These are phyloP conservation scores for Teinopalpus imperialis DNA, from an alignment of 2,888 invertebrate genomes.

Conservation along the genomic window DNA sequence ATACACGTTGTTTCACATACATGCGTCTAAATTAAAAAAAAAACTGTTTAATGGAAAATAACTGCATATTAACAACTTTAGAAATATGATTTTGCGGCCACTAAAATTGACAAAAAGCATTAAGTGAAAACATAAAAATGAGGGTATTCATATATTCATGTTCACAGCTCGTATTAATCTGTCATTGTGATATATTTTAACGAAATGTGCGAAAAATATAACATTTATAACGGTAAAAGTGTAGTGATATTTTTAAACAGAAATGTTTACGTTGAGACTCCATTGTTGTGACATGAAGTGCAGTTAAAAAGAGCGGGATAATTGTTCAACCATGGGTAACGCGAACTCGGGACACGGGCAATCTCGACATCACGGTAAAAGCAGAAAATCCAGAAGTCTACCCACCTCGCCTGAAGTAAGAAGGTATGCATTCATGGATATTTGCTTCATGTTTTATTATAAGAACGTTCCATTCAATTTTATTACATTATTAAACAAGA, in stretches of 20 bases:
- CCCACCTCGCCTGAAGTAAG: slow-evolving; percentile 90
- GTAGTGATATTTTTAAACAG: slow-evolving; percentile 25
- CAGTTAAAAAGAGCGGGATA: slow-evolving; percentile 30
- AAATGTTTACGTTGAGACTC: slow-evolving; percentile 29
- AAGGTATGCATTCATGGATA: slow-evolving; percentile 74
- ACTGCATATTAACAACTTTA: too few species aligned
- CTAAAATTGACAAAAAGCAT: too few species aligned
- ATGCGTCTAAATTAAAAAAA: too few species aligned
- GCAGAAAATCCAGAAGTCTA: slow-evolving; percentile 86
- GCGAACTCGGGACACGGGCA: slow-evolving; percentile 67
- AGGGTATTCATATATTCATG: slow-evolving; percentile 1
- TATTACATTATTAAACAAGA: too few species aligned
- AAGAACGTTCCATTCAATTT: too few species aligned
- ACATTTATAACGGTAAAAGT: slow-evolving; percentile 4
- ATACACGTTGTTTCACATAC: too few species aligned
- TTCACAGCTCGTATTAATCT: not conserved
- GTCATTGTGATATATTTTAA: not conserved
- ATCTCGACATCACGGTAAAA: slow-evolving; percentile 66
- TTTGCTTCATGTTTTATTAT: too few species aligned
- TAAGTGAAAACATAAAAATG: too few species aligned
- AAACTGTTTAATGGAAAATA: too few species aligned
- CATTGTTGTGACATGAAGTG: slow-evolving; percentile 30
- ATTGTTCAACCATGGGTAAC: slow-evolving; percentile 63
- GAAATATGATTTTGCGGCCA: too few species aligned
- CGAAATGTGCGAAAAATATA: slow-evolving; percentile 13